Percentiles rank a stretch among this genome's conserved stretches.
Conservation (phyloP, 2,797 vertebrate genomes). For the Phoxinus dragarum region DNA sequence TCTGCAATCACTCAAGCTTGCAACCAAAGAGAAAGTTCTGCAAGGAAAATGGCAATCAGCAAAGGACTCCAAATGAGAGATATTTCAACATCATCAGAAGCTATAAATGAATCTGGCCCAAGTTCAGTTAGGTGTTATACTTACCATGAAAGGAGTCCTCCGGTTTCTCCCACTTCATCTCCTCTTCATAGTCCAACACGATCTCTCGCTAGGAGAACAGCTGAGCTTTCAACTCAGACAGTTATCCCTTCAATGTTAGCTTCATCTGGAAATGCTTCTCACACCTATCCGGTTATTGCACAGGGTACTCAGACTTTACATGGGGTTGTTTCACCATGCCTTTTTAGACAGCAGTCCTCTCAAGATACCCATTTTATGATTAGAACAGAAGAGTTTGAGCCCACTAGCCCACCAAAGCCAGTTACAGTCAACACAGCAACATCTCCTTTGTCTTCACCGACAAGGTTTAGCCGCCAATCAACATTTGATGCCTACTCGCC, state of each 20-base stretch:
- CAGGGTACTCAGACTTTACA: slow-evolving; percentile 92
- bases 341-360: slow-evolving; percentile 89
- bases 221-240: slow-evolving; percentile 93
- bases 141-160: slow-evolving; percentile 90
- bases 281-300: slow-evolving; percentile 84
- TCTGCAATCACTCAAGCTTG: slow-evolving; percentile 87
- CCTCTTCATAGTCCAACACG: slow-evolving; percentile 87
- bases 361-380: slow-evolving; percentile 87
- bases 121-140: slow-evolving; percentile 81
- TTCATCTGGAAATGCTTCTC: slow-evolving; percentile 68
- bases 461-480: slow-evolving; percentile 84
- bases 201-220: slow-evolving; percentile 83
- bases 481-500: slow-evolving; percentile 87
- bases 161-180: slow-evolving; percentile 87
- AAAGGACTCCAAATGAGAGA: slow-evolving; percentile 77
- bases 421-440: slow-evolving; percentile 86
- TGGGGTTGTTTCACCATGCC: slow-evolving; percentile 79
- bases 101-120: slow-evolving; percentile 72
- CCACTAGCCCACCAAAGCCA: slow-evolving; percentile 85
- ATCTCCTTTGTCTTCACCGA: slow-evolving; percentile 90
- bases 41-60: slow-evolving; percentile 75
- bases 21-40: slow-evolving; percentile 80
- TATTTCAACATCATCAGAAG: slow-evolving; percentile 76
- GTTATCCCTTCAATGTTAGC: slow-evolving; percentile 77
- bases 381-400: slow-evolving; percentile 83